Percentiles rank a stretch among this genome's conserved stretches.
Conservation (phyloP, 1,140 invertebrate genomes). For the Leguminivora glycinivorella region DNA sequence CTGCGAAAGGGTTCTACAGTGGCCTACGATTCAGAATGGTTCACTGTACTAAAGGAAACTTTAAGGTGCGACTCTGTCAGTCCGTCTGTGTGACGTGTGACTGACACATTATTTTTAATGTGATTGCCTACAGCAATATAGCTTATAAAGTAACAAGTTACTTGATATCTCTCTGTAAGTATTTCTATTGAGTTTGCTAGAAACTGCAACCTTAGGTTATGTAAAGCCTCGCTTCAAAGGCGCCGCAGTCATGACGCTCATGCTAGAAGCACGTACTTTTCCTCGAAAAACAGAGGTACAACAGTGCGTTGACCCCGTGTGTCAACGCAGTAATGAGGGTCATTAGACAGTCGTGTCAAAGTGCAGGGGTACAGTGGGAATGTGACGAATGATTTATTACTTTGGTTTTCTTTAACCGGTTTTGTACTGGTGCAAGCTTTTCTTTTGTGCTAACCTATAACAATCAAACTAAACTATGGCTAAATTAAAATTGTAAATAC, state of each 20-base stretch:
- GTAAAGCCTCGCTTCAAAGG: slow-evolving; percentile 13
- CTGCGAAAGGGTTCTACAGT: too few relatives aligned
- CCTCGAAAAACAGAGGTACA: slow-evolving; percentile 20
- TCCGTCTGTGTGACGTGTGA: too few relatives aligned
- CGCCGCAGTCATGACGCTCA: background rate
- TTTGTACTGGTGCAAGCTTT: background rate
- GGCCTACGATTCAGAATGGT: too few relatives aligned
- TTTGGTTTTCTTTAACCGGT: background rate
- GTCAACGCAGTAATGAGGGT: slow-evolving; percentile 21
- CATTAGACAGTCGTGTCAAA: slow-evolving; percentile 26
- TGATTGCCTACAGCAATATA: too few relatives aligned
- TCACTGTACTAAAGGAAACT: too few relatives aligned
- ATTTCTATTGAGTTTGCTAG: background rate
- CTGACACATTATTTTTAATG: too few relatives aligned
- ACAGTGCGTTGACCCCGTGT: slow-evolving; percentile 14
- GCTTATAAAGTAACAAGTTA: too few relatives aligned
- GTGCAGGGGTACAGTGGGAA: background rate
- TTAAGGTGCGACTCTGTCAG: too few relatives aligned
- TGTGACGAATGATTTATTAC: slow-evolving; percentile 1
- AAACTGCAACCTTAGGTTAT: slow-evolving; percentile 11
- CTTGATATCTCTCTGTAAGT: too few relatives aligned
- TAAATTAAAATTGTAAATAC: too few relatives aligned
- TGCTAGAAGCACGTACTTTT: slow-evolving; percentile 4
- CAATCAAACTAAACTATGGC: background rate
- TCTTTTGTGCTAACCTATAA: background rate